Conservation (phyloP, 23 tunicate species). For the Styela clava region DNA sequence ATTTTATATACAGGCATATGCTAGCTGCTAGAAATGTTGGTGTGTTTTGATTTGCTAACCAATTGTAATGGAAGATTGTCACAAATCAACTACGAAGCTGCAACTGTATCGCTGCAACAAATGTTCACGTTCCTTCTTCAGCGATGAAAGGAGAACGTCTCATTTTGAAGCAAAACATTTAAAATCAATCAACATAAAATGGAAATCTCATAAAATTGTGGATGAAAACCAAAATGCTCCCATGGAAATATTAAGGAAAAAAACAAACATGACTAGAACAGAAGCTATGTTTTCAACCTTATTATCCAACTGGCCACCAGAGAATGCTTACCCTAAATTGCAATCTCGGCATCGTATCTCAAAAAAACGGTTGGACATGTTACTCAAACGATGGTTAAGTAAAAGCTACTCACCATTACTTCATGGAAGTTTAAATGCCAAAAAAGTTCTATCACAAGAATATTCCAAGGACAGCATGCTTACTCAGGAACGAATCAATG, state of each 20-base stretch:
- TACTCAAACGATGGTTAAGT: neutral
- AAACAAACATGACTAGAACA: neutral
- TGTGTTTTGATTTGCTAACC: no score
- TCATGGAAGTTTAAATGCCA: neutral
- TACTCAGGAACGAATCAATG: neutral
- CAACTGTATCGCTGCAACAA: neutral
- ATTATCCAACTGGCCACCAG: constrained; percentile 5
- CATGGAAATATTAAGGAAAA: no score
- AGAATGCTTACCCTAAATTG: neutral
- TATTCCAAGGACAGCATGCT: neutral
- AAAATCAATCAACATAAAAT: neutral
- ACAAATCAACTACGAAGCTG: no score
- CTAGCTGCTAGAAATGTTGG: no score
- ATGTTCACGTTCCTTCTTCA: neutral
- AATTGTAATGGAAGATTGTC: no score
- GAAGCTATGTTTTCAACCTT: neutral
- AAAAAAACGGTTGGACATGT: neutral
- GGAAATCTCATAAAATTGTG: neutral
- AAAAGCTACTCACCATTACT: neutral
- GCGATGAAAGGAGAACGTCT: neutral
- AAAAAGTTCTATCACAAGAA: neutral
- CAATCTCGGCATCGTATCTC: neutral
- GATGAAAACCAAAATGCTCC: neutral
- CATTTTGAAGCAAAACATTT: neutral
- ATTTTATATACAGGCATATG: no score